Conservation (phyloP, 2,113 vertebrate genomes). For the Xiphorhynchus elegans region DNA sequence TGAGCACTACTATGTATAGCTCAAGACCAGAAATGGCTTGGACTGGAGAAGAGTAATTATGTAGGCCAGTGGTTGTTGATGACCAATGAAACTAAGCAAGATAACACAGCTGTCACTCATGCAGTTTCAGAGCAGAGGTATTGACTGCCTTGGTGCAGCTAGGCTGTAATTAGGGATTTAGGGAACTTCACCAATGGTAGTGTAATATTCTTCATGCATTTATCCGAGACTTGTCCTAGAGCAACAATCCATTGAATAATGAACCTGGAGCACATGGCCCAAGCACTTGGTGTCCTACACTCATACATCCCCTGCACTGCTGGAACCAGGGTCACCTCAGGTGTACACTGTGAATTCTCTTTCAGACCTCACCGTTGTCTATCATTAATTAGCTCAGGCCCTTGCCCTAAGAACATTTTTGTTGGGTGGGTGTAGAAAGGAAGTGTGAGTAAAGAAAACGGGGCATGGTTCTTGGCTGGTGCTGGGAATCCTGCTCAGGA, state of each 20-base stretch:
- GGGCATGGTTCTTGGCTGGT: neutral
- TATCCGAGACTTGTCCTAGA: neutral
- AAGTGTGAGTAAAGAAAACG: neutral
- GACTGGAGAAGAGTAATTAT: neutral
- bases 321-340: neutral
- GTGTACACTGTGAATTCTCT: neutral
- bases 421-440: neutral
- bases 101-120: neutral
- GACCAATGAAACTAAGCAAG: neutral
- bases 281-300: fast-evolving
- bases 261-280: neutral
- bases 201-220: neutral
- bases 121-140: neutral
- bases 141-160: neutral
- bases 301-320: neutral
- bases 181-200: neutral
- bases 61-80: neutral
- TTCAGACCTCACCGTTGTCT: neutral
- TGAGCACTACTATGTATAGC: neutral
- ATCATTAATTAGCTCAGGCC: neutral
- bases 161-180: neutral
- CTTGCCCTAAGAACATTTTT: neutral
- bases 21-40: neutral
- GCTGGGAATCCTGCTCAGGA: neutral
- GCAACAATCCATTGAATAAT: neutral